Evolutionary conservation across 2,113 vertebrate genomes (phyloP).

Genomic region (Pomatostomus ruficeps): DNA sequence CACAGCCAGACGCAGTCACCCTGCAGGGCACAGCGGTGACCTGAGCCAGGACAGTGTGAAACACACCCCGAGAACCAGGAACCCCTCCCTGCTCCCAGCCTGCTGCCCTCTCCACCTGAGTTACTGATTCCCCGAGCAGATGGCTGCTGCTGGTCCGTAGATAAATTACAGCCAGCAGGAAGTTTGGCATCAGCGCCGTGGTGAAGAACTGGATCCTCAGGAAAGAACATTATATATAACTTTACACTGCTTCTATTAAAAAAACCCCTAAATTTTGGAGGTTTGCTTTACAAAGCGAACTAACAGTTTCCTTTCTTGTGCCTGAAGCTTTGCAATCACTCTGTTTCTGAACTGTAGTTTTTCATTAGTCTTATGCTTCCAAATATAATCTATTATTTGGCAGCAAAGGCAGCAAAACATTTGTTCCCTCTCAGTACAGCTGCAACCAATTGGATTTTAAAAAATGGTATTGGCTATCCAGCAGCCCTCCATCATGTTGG

Average conservation of each 20-base stretch:
- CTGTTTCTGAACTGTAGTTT: slow-evolving; percentile 54
- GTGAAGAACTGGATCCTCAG: background rate
- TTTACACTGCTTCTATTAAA: background rate
- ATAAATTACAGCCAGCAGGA: slow-evolving; percentile 19
- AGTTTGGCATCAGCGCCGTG: background rate
- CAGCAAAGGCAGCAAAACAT: slow-evolving; percentile 59
- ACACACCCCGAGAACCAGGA: background rate
- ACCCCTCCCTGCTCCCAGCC: background rate
- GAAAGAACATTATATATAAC: slow-evolving; percentile 12
- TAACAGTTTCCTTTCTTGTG: background rate
- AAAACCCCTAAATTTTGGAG: background rate
- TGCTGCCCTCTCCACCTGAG: background rate
- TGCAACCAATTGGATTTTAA: slow-evolving; percentile 60
- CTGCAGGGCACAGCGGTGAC: background rate
- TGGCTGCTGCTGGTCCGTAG: slow-evolving; percentile 14
- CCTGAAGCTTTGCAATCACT: slow-evolving; percentile 50
- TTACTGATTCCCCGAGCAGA: slow-evolving; percentile 7
- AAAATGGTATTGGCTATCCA: slow-evolving; percentile 47
- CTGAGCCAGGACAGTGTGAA: background rate
- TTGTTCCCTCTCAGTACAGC: slow-evolving; percentile 62
- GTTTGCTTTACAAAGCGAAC: background rate
- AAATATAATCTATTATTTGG: slow-evolving; percentile 71
- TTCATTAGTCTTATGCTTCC: slow-evolving; percentile 58
- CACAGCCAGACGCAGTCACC: accelerated
- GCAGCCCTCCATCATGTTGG: slow-evolving; percentile 17